phyloP scores from a whole-genome alignment of 2,888 invertebrate species.

The Apamea epomidion region DNA sequence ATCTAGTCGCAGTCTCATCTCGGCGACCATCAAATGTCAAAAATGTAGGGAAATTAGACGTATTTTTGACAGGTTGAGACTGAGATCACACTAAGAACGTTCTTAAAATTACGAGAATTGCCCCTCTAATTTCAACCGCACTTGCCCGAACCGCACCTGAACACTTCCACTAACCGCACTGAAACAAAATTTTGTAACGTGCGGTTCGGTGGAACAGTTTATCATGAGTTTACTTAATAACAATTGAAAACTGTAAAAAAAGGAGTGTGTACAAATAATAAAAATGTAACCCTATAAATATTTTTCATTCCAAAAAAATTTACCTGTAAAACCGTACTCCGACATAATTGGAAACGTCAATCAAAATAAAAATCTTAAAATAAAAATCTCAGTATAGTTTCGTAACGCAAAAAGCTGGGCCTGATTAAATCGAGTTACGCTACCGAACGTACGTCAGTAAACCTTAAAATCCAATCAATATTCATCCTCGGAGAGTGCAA shows the following conservation, averaged over 20 bases:
- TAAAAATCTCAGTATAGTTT: slow-evolving; percentile 27
- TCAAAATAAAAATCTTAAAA: slow-evolving; percentile 33
- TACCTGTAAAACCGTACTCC: neutral
- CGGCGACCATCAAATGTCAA: too few species aligned
- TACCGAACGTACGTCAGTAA: slow-evolving; percentile 26
- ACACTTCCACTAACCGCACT: too few species aligned
- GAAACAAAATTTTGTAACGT: too few species aligned
- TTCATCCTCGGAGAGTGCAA: slow-evolving; percentile 39
- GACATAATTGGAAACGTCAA: slow-evolving; percentile 49
- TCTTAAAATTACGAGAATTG: too few species aligned
- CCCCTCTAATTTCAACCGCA: too few species aligned
- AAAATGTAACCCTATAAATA: neutral
- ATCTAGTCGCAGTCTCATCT: too few species aligned
- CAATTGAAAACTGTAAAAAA: neutral
- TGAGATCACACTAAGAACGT: too few species aligned
- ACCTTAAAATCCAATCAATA: slow-evolving; percentile 52
- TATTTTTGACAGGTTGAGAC: too few species aligned
- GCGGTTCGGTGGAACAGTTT: too few species aligned
- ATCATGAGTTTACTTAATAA: neutral
- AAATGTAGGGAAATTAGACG: too few species aligned
- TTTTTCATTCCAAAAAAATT: neutral
- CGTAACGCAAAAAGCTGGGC: slow-evolving; percentile 16
- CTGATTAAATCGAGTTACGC: slow-evolving; percentile 48
- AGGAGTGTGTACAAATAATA: neutral
- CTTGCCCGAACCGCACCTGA: too few species aligned